Percentiles rank a stretch among this genome's conserved stretches.
Conservation (phyloP, 2,797 vertebrate species). For the Erethizon dorsatum region DNA sequence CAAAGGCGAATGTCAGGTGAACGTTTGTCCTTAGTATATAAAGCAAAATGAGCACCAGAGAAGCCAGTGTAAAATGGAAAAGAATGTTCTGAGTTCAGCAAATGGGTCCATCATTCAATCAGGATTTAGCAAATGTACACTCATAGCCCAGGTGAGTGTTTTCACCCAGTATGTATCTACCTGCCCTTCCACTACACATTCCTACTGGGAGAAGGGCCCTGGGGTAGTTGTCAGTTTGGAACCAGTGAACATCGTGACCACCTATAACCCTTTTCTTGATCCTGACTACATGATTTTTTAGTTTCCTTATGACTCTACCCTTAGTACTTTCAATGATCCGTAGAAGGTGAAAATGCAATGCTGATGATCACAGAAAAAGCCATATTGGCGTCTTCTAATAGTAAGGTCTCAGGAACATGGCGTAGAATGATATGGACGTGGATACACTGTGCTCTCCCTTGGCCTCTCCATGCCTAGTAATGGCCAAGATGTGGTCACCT, state of each 20-base stretch:
- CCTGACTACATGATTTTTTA: background rate
- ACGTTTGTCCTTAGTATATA: slow-evolving; percentile 30
- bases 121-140: background rate
- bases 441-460: background rate
- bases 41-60: background rate
- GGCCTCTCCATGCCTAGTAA: background rate
- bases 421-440: accelerated
- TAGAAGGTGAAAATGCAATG: background rate
- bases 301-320: background rate
- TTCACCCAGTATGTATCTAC: background rate
- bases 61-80: background rate
- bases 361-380: background rate
- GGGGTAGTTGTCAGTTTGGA: background rate
- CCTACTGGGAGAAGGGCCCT: background rate
- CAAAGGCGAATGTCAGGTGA: slow-evolving; percentile 44
- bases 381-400: background rate
- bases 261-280: background rate
- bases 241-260: background rate
- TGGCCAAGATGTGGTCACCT: background rate
- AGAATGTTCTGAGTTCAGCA: background rate
- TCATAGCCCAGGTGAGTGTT: background rate
- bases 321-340: background rate
- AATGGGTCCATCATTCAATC: background rate
- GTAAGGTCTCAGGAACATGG: background rate
- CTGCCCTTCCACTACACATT: accelerated